phyloP scores from a whole-genome alignment of 2,888 invertebrate genomes.

The Philereme vetulata region DNA sequence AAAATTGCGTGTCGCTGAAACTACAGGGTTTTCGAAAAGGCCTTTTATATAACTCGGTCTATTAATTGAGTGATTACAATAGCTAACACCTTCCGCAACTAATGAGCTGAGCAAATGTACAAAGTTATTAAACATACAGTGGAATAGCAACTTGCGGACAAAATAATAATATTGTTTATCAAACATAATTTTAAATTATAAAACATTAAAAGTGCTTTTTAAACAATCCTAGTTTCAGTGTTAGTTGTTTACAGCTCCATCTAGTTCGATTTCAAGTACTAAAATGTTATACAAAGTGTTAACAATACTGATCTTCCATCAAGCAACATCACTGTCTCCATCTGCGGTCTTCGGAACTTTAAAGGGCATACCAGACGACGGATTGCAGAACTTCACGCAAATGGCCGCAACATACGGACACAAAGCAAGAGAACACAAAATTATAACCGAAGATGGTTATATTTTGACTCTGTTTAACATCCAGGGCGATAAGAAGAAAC shows the following conservation, averaged over 20 bases:
- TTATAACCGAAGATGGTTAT: conserved; percentile 52
- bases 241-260: conserved; percentile 1
- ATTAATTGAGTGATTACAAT: conserved; percentile 7
- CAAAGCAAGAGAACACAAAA: conserved; percentile 35
- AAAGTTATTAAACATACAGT: too few relatives aligned
- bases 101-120: too few relatives aligned
- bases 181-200: too few relatives aligned
- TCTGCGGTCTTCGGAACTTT: conserved; percentile 17
- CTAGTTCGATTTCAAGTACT: conserved; percentile 2
- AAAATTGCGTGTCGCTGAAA: background rate
- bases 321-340: background rate
- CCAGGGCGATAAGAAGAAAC: conserved; percentile 37
- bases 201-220: too few relatives aligned
- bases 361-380: conserved; percentile 27
- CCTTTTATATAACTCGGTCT: conserved; percentile 15
- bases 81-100: background rate
- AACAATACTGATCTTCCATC: background rate
- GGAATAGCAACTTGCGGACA: too few relatives aligned
- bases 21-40: conserved; percentile 9
- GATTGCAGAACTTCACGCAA: conserved; percentile 33
- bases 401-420: conserved; percentile 40
- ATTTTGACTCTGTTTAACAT: conserved; percentile 46
- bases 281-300: conserved; percentile 12
- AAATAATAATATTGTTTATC: too few relatives aligned
- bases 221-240: too few relatives aligned